A percentile compares a stretch with the other conserved stretches of the same genome.
phyloP scores from a whole-genome alignment of 2,888 invertebrate genomes.

The Anthophora plumipes region DNA sequence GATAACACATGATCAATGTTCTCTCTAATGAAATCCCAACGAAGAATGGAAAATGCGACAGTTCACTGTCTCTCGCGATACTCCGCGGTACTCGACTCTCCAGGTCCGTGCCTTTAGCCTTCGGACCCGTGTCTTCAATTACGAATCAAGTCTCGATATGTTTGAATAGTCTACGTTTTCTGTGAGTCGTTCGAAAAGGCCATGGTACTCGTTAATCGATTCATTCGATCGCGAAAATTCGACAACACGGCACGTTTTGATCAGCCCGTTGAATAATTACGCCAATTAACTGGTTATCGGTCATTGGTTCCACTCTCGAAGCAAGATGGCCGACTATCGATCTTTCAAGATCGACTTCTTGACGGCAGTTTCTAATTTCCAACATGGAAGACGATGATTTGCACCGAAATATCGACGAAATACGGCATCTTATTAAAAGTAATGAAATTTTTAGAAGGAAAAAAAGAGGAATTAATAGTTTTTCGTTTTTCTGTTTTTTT shows the following conservation, averaged over 20 bases:
- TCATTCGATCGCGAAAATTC: slow-evolving; percentile 65
- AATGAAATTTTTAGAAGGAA: slow-evolving; percentile 21
- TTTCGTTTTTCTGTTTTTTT: too few relatives aligned
- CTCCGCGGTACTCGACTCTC: background rate
- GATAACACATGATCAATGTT: background rate
- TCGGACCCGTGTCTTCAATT: slow-evolving; percentile 53
- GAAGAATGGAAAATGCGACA: background rate
- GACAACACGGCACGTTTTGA: slow-evolving; percentile 30
- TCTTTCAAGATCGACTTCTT: slow-evolving; percentile 40
- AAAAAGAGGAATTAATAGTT: too few relatives aligned
- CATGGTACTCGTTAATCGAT: slow-evolving; percentile 59
- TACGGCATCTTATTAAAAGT: slow-evolving; percentile 36
- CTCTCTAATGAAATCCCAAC: background rate
- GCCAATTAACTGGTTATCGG: slow-evolving; percentile 64
- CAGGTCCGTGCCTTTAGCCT: slow-evolving; percentile 7
- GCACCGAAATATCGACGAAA: background rate
- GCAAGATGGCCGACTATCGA: slow-evolving; percentile 28
- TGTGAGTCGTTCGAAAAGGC: slow-evolving; percentile 31
- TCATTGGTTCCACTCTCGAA: slow-evolving; percentile 47
- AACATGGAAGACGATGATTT: background rate
- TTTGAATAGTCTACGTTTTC: slow-evolving; percentile 61
- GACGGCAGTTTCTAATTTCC: slow-evolving; percentile 46
- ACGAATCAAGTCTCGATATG: slow-evolving; percentile 50
- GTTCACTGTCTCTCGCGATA: background rate
- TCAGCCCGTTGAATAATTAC: slow-evolving; percentile 60